These are phyloP conservation scores for Haemorhous mexicanus DNA, from an alignment of 2,113 vertebrate genomes.

Conservation along the genomic window DNA sequence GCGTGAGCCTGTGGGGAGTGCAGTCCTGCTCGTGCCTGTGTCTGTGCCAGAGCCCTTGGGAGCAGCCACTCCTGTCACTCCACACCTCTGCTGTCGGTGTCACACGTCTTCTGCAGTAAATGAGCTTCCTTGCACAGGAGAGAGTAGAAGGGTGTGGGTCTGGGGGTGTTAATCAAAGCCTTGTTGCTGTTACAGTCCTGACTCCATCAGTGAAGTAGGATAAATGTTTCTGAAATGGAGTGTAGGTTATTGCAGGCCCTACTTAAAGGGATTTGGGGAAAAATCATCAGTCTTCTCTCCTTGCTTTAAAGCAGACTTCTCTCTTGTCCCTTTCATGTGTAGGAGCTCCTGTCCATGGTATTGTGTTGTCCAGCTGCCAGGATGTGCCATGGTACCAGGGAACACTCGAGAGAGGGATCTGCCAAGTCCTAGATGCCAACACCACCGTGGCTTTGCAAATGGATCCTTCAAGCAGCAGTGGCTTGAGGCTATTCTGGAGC, in stretches of 20 bases:
- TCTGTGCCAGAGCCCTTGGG: background rate
- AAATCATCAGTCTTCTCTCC: background rate
- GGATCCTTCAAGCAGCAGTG: background rate
- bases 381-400: background rate
- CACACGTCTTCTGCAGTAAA: fast-evolving
- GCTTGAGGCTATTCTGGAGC: background rate
- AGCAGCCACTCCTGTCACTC: background rate
- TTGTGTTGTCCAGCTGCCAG: background rate
- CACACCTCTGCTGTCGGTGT: background rate
- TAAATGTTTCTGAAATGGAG: background rate
- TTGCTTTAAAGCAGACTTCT: background rate
- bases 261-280: background rate
- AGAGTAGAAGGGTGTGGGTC: background rate
- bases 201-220: background rate
- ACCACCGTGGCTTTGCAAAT: background rate
- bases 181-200: background rate
- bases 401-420: background rate
- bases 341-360: background rate
- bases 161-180: background rate
- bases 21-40: background rate
- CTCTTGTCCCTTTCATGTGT: background rate
- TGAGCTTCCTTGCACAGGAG: background rate
- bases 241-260: background rate
- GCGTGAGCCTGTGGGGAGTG: fast-evolving
- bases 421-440: background rate